Percentiles rank a stretch among this genome's conserved stretches.
Conservation (phyloP, 2,888 invertebrate species). For the Idaea straminata region DNA sequence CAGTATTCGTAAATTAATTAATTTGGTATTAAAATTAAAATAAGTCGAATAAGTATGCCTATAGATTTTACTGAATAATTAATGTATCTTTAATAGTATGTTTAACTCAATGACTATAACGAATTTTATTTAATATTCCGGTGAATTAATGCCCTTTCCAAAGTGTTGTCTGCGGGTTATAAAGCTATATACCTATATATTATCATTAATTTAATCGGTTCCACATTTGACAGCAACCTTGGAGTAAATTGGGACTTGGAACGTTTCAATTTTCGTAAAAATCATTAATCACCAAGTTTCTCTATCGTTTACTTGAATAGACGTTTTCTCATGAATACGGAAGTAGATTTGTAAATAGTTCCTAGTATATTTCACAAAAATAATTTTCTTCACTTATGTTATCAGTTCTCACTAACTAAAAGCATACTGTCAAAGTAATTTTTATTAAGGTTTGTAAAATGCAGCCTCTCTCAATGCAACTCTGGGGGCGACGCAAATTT, state of each 20-base stretch:
- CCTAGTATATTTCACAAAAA: not conserved
- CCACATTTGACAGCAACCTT: not conserved
- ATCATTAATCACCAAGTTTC: not conserved
- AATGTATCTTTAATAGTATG: no score
- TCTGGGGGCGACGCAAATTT: no score
- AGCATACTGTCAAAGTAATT: no score
- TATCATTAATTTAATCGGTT: slow-evolving; percentile 1
- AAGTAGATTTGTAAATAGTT: not conserved
- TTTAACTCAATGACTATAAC: no score
- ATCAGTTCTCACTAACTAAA: no score
- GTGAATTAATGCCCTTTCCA: not conserved
- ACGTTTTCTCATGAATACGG: not conserved
- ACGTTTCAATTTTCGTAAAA: not conserved
- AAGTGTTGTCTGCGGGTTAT: not conserved
- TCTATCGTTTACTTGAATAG: not conserved
- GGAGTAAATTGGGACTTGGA: not conserved
- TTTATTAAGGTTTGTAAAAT: no score
- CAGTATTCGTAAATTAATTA: not conserved
- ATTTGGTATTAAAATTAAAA: no score
- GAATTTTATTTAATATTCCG: not conserved
- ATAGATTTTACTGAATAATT: no score
- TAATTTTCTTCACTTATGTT: no score
- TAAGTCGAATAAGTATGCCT: no score
- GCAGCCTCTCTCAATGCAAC: no score
- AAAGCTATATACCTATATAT: not conserved